phyloP scores from a whole-genome alignment of 2,888 invertebrate genomes.

The Coelopa pilipes region DNA sequence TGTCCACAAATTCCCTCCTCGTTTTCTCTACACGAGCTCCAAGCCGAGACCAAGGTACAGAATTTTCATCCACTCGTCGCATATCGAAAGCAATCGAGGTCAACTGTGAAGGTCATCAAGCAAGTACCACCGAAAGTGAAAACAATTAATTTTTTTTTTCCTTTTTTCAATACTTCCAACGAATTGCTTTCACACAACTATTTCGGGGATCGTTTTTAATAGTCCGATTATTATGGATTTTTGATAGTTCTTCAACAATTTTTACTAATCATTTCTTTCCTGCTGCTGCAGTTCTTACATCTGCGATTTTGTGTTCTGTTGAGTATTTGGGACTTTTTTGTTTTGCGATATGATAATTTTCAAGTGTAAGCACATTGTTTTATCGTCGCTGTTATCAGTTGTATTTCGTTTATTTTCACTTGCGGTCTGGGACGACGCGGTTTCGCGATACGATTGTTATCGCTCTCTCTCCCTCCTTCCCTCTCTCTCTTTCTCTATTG shows the following conservation, averaged over 20 bases:
- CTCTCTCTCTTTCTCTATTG: too few relatives aligned
- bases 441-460: too few relatives aligned
- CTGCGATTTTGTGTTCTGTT: too few relatives aligned
- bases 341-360: not conserved
- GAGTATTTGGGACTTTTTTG: not conserved
- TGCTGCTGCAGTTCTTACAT: too few relatives aligned
- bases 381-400: too few relatives aligned
- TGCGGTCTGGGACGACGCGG: too few relatives aligned
- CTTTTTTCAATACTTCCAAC: not conserved
- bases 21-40: not conserved
- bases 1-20: not conserved
- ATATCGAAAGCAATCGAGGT: conserved; percentile 8
- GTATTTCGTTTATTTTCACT: too few relatives aligned
- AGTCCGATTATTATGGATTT: not conserved
- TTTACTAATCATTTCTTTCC: not conserved
- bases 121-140: too few relatives aligned
- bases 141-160: too few relatives aligned
- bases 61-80: not conserved
- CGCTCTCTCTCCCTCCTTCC: too few relatives aligned
- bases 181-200: not conserved
- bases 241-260: not conserved
- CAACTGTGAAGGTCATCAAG: conserved; percentile 12
- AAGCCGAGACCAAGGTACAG: conserved; percentile 16
- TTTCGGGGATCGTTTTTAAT: not conserved
- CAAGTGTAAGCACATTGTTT: not conserved